These are phyloP conservation scores for Oligia fasciuncula DNA, from an alignment of 2,888 invertebrate species.

Conservation along the genomic window DNA sequence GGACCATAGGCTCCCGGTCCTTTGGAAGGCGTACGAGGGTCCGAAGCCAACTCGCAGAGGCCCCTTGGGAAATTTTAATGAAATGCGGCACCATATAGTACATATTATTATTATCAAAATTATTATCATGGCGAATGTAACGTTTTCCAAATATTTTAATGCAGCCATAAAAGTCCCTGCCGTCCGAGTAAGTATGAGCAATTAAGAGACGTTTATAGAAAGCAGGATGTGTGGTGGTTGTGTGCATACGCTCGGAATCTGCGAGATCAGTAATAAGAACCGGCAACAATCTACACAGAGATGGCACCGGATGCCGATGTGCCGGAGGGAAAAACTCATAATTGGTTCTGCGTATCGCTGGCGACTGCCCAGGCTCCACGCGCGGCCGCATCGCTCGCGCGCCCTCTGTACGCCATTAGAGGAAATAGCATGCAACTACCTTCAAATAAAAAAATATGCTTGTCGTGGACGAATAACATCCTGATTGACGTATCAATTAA, in stretches of 20 bases:
- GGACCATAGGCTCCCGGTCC: no score
- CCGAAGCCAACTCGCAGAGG: no score
- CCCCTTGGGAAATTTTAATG: no score
- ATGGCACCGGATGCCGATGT: constrained; percentile 78
- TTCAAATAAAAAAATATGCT: constrained; percentile 51
- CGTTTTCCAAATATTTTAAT: constrained; percentile 15
- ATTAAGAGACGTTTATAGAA: constrained; percentile 55
- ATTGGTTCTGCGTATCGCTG: constrained; percentile 80
- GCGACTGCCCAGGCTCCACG: constrained; percentile 52
- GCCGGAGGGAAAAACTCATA: constrained; percentile 80
- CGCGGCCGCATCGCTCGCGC: constrained; percentile 36
- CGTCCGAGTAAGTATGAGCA: constrained; percentile 34
- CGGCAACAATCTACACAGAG: constrained; percentile 66
- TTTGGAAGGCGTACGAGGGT: no score
- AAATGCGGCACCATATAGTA: no score
- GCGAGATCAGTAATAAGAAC: constrained; percentile 65
- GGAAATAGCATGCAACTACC: constrained; percentile 69
- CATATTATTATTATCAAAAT: not conserved
- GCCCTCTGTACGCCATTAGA: constrained; percentile 67
- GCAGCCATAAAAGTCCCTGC: not conserved
- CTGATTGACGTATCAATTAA: constrained; percentile 63
- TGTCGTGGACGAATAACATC: constrained; percentile 52
- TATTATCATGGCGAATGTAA: constrained; percentile 2
- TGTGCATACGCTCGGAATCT: constrained; percentile 61
- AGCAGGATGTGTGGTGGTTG: constrained; percentile 63